phyloP scores from a whole-genome alignment of 2,113 vertebrate species.

The zebrafish (Danio rerio) region DNA sequence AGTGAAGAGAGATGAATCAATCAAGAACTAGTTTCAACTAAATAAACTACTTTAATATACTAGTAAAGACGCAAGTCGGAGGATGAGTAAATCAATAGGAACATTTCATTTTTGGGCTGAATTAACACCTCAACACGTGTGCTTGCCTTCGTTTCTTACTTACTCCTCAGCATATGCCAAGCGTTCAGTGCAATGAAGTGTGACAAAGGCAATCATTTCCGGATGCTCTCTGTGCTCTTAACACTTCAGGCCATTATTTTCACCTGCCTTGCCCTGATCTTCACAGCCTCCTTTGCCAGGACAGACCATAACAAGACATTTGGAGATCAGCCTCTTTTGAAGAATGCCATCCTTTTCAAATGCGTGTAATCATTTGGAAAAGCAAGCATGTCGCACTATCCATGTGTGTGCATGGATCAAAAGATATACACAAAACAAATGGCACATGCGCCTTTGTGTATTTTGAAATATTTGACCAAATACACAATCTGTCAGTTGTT shows the following conservation, averaged over 20 bases:
- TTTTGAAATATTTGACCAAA: background rate
- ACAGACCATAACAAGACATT: background rate
- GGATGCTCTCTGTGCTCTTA: background rate
- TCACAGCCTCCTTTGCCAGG: conserved; percentile 8
- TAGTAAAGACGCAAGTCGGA: too few relatives aligned
- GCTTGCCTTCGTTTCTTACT: background rate
- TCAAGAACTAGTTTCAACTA: too few relatives aligned
- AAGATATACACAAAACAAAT: background rate
- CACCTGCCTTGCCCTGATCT: background rate
- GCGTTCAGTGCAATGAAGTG: background rate
- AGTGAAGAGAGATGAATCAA: too few relatives aligned
- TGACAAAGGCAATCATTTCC: background rate
- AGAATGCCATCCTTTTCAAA: conserved; percentile 1
- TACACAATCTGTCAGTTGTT: background rate
- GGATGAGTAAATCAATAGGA: background rate
- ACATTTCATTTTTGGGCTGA: too few relatives aligned
- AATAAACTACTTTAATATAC: too few relatives aligned
- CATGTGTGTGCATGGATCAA: background rate
- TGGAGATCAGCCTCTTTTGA: conserved; percentile 5
- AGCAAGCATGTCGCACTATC: background rate
- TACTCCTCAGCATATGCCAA: background rate
- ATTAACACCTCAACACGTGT: too few relatives aligned
- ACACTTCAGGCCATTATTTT: conserved; percentile 1
- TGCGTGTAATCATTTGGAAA: conserved; percentile 18
- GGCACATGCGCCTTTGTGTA: background rate